Percentiles rank a stretch among this genome's conserved stretches.
These are phyloP conservation scores for Staurois parvus DNA, from an alignment of 2,797 vertebrate genomes.

Conservation along the genomic window DNA sequence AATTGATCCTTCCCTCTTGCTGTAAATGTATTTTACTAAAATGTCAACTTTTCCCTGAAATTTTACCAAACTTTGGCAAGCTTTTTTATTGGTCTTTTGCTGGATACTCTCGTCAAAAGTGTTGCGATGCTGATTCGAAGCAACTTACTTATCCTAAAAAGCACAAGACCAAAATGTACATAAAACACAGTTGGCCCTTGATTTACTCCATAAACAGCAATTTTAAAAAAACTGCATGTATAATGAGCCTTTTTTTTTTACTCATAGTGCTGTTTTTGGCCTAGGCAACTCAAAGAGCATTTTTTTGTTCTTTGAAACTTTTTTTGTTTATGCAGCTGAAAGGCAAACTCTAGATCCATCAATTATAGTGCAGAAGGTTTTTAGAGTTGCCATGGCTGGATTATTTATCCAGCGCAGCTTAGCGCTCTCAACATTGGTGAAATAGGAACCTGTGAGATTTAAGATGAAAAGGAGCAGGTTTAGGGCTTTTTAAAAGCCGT, in stretches of 20 bases:
- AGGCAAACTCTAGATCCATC: conserved; percentile 43
- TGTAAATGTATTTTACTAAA: too few relatives aligned
- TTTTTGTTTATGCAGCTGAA: conserved; percentile 57
- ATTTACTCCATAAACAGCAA: not conserved
- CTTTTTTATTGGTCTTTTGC: not conserved
- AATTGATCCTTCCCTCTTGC: too few relatives aligned
- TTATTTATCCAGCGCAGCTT: conserved; percentile 58
- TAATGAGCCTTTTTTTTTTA: not conserved
- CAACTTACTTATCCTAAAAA: not conserved
- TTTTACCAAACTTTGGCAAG: too few relatives aligned
- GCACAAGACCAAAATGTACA: not conserved
- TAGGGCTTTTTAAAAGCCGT: conserved; percentile 50
- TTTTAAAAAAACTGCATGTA: not conserved
- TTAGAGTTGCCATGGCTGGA: conserved; percentile 43
- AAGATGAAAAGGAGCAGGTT: conserved; percentile 33
- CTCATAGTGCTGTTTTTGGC: conserved; percentile 32
- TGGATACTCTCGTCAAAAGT: not conserved
- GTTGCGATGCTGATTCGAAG: not conserved
- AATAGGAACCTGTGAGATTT: conserved; percentile 53
- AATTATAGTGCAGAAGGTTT: conserved; percentile 45
- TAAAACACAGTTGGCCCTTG: not conserved
- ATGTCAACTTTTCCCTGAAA: too few relatives aligned
- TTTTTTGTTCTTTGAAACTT: conserved; percentile 34
- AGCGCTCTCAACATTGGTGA: conserved; percentile 39
- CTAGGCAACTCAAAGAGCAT: not conserved